These are phyloP conservation scores for Nemopilema nomurai DNA, from an alignment of 30 jellyfish, hydroid and myxozoan species.

Conservation along the genomic window DNA sequence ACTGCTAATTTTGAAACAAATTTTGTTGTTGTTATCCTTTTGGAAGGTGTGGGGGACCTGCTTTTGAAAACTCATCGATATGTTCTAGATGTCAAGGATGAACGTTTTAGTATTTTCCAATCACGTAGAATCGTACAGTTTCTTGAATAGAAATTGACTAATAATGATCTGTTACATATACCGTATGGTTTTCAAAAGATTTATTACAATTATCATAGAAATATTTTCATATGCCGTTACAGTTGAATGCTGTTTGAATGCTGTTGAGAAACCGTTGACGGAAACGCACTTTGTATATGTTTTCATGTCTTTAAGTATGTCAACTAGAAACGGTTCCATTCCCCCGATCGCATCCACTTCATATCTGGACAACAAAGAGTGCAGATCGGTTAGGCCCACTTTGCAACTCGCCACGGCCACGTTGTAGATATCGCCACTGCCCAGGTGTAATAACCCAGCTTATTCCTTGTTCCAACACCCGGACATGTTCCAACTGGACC, in stretches of 20 bases:
- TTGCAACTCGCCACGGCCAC: too few species aligned
- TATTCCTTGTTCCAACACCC: too few species aligned
- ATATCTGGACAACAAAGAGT: too few species aligned
- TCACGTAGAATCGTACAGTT: background rate
- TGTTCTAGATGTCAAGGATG: background rate
- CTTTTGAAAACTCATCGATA: background rate
- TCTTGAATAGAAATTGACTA: background rate
- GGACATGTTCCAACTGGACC: too few species aligned
- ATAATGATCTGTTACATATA: background rate
- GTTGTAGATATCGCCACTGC: too few species aligned
- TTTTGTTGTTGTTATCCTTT: constrained; percentile 52
- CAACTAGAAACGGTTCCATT: background rate
- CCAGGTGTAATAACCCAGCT: too few species aligned
- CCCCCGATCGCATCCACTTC: too few species aligned
- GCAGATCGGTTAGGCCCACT: too few species aligned
- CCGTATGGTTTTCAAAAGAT: constrained; percentile 19
- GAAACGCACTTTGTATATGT: constrained; percentile 29
- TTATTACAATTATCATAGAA: constrained; percentile 45
- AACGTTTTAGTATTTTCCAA: background rate
- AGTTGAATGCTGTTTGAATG: background rate
- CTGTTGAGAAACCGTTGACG: constrained; percentile 53
- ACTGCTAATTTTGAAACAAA: constrained; percentile 29
- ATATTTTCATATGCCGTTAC: constrained; percentile 25
- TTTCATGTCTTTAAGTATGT: constrained; percentile 11
- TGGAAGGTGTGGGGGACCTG: constrained; percentile 36